Percentiles rank a stretch among this genome's conserved stretches.
Evolutionary conservation across 2,113 vertebrate species (phyloP).

Genomic region (Rhabdornis inornatus): DNA sequence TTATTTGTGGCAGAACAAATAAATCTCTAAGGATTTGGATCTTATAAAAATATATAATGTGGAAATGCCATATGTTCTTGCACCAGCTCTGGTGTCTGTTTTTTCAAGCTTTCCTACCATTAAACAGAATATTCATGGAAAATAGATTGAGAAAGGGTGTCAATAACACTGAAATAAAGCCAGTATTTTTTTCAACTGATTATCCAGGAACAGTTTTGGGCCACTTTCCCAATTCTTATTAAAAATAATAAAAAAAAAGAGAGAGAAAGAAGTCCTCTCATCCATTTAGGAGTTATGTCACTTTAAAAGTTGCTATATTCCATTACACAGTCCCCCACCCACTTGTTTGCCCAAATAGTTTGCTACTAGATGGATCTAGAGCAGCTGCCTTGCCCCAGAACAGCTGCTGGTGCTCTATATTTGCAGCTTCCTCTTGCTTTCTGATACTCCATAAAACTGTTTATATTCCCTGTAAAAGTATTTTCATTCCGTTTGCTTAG

Average conservation of each 20-base stretch:
- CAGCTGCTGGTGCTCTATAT: constrained; percentile 13
- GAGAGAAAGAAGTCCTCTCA: background rate
- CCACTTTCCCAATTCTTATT: background rate
- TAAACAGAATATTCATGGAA: constrained; percentile 1
- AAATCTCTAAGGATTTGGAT: background rate
- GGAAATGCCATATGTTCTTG: background rate
- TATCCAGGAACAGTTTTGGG: background rate
- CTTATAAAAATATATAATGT: background rate
- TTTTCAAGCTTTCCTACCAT: background rate
- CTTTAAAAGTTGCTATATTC: constrained; percentile 17
- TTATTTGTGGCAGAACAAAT: background rate
- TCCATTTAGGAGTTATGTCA: constrained; percentile 22
- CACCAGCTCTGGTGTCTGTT: background rate
- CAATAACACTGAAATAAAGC: background rate
- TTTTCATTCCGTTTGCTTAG: constrained; percentile 59
- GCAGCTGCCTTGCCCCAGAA: background rate
- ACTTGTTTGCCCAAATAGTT: background rate
- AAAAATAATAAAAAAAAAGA: background rate
- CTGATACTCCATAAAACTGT: constrained; percentile 49
- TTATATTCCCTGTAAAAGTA: constrained; percentile 56
- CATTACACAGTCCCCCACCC: background rate
- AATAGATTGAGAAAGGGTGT: background rate
- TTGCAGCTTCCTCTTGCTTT: constrained; percentile 40
- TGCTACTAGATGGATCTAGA: background rate
- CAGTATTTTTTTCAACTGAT: background rate